These are phyloP conservation scores for Psittacula cyanocephala DNA, from an alignment of 2,113 vertebrate genomes.

Conservation along the genomic window DNA sequence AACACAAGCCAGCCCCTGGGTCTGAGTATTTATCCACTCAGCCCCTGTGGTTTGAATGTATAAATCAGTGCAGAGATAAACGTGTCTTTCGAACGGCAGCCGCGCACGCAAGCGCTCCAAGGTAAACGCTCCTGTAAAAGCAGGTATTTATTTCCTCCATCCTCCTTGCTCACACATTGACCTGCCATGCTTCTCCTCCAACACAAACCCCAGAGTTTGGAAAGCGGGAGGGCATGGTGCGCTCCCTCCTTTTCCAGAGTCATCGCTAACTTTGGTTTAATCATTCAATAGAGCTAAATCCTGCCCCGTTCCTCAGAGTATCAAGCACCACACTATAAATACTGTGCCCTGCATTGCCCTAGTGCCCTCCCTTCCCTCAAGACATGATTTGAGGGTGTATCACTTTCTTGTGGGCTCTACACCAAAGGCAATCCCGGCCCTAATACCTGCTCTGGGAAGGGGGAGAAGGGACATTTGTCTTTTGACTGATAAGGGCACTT, in stretches of 20 bases:
- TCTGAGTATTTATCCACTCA: neutral
- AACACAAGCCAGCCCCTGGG: accelerated
- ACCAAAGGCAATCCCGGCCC: neutral
- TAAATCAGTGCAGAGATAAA: neutral
- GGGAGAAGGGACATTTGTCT: neutral
- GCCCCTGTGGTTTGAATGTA: neutral
- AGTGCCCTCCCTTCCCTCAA: neutral
- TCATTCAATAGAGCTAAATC: accelerated
- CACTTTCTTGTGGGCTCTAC: neutral
- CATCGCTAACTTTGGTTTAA: accelerated
- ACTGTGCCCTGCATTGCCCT: neutral
- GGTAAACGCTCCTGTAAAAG: neutral
- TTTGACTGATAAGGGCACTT: neutral
- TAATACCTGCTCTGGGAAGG: neutral
- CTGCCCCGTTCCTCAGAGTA: neutral
- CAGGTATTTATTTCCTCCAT: neutral
- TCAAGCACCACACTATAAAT: neutral
- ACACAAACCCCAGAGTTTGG: accelerated
- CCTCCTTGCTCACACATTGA: neutral
- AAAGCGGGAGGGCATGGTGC: neutral
- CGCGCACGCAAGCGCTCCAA: accelerated
- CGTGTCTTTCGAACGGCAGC: neutral
- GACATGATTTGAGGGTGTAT: accelerated
- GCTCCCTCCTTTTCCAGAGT: neutral
- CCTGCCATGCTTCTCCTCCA: neutral